Evolutionary conservation across 2,113 vertebrate species (phyloP), one percentile per base, ranked within the genome.

Genomic region (Nettapus auritus): DNA sequence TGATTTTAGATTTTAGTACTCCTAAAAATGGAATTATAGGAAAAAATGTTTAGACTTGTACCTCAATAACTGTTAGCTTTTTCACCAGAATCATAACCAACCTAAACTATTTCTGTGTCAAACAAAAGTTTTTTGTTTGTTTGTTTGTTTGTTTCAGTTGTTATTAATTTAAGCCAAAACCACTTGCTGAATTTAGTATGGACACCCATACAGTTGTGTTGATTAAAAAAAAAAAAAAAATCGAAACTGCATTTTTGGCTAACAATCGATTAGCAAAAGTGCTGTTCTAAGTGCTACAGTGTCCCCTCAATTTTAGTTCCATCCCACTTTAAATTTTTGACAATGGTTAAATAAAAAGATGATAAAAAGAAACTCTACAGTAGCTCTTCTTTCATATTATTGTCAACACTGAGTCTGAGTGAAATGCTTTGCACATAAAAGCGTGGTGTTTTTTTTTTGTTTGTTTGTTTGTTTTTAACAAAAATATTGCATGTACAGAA

Each of bases 401-500:
- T 92, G 80, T 79, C 77, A 94, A 79, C 56, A 79, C 8, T 70
- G 70, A 94, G 29, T 36, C 0, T 2, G 33, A 94, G 55, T 89
- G 29, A 96, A 93, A 59, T 80, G 70, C 82, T 96, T 94, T 19
- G 0, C 69, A 95, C 0, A 0, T 73, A 82, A 76, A 92, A 92
- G n/a, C n/a, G n/a, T n/a, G n/a, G 57, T 86, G 57, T 68, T 64
- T 86, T 86, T 40, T n/a, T 71, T 64, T 86, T 86, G n/a, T n/a
- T n/a, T n/a, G n/a, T n/a, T n/a, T n/a, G n/a, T n/a, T n/a, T n/a
- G n/a, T 82, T 62, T 92, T 95, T 64, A 88, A 94, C n/a, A 50
- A 94, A 94, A 97, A 97, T 93, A 97, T 95, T 95, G 86, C 93
- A 93, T 64, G 71, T 93, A 81, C 83, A 90, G 73, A 86, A 89